Evolutionary conservation across 2,113 vertebrate genomes (phyloP), one percentile per base, ranked within the genome.

Genomic region (Shinisaurus crocodilurus): DNA sequence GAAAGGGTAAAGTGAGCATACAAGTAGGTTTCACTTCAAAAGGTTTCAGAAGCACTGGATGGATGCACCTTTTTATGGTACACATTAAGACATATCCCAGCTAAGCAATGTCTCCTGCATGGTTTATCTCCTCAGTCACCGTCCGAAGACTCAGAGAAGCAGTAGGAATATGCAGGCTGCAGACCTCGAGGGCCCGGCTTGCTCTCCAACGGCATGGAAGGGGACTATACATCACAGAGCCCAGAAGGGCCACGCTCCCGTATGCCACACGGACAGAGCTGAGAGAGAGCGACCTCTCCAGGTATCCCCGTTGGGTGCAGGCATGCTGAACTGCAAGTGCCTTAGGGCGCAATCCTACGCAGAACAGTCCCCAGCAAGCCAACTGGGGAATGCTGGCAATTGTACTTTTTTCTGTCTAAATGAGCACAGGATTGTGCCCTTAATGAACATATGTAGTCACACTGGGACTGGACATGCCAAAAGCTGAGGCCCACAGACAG

Each of bases 81-180:
- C 9, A 69, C 67, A 69, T 1, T 32, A 69, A 69, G 32, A n/a
- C n/a, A 23, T 13, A 18, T 12, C 13, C 13, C 7, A 54, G 54
- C 54, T 9, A 54, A 54, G 54, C 7, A 6, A 54, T 54, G 54
- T 54, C 54, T 96, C 96, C 97, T 97, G 97, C 97, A 97, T 98
- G 97, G 97, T 98, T 98, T 98, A 72, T 97, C 98, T 97, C 96
- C 98, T 95, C 97, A 95, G 96, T 97, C 75, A 97, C 0, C 0
- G 96, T 96, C 95, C 96, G 6, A 20, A 89, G 95, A 97, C 97
- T 98, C 97, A 95, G 97, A 96, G 96, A 98, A 97, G 97, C 95
- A 96, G 94, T 98, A 97, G 97, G 97, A 98, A 98, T 98, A 98
- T 98, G 97, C 96, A 98, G 96, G 95, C 95, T 95, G 96, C 97